Evolutionary conservation across 2,113 vertebrate genomes (phyloP), one percentile per base, ranked within the genome.

Genomic region (Pachyramphus minor): DNA sequence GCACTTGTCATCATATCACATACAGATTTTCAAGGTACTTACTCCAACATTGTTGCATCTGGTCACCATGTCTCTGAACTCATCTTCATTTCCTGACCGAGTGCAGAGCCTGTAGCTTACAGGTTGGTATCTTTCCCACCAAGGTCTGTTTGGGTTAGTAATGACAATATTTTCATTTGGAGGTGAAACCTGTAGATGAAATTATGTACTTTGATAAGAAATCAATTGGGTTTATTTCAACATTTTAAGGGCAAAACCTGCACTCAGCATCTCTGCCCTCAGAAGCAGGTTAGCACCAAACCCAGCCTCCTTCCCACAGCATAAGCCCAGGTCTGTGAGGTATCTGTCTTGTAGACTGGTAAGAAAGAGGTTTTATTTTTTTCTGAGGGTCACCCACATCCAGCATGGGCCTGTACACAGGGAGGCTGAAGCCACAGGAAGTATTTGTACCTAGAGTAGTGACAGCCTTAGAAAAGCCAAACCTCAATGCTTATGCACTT

Each of bases 81-180:
- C 98, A 3, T 93, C 2, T 95, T 99, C 99, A 24, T 87, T 98
- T 94, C 99, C 99, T 56, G 99, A 99, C 62, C 99, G 97, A 74
- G 98, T 98, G 84, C 99, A 99, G 62, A 99, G 81, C 25, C 98
- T 99, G 97, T 99, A 99, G 96, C 99, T 97, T 83, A 99, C 27
- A 41, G 99, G 99, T 85, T 99, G 99, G 89, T 99, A 99, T 81
- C 99, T 98, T 93, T 99, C 98, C 98, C 98, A 99, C 99, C 99
- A 99, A 9, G 99, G 99, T 95, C 98, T 98, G 81, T 89, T 98
- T 0, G 99, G 99, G n/a, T 47, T 96, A 71, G 83, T 88, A 39
- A 99, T 1, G 18, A 99, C 4, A 41, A 98, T 95, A 79, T 99
- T 98, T 75, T 99, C 99, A 95, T 94, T 98, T 72, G 99, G 99